Evolutionary conservation across 2,888 invertebrate genomes (phyloP), one percentile per base, ranked within the genome.

Genomic region (Malthinus seriepunctatus): DNA sequence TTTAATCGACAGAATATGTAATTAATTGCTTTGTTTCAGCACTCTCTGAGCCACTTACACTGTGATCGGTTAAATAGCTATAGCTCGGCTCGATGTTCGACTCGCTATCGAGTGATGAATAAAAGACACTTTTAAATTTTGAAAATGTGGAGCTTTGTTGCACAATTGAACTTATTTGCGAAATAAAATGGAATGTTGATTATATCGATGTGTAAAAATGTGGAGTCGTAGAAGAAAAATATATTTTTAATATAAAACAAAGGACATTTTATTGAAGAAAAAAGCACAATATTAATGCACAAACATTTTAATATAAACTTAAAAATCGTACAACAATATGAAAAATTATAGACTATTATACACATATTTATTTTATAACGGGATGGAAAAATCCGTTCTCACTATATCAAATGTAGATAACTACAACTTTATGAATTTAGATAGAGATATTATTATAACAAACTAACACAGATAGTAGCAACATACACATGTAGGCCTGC

Each of bases 261-360:
- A 60, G 56, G 56, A 51, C 49, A 42, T 39, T 52, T 52, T 55
- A 63, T 67, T 65, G 51, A 58, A 59, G 51, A 54, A 55, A 56
- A 23, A 59, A 58, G 51, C 48, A 48, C 49, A 58, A 73, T 77
- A 73, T 79, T 84, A 87, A 87, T 88, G 87, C 88, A 88, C 87
- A 88, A 88, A 88, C 86, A 86, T 88, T 88, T 88, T 88, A 88
- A 88, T 88, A 88, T 88, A 88, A 88, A 89, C 88, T 88, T 88
- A 88, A 88, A 88, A 88, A 88, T 82, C 86, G 87, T 88, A 88
- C 88, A 88, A 88, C 88, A 88, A 88, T 88, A 88, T 88, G 88
- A 88, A 88, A 89, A 88, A 88, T 88, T 89, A 88, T 88, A 88
- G 86, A 86, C 87, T 88, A 88, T 88, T 81, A 81, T 83, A 82